phyloP scores from a whole-genome alignment of 2,888 invertebrate genomes.

The Pycnomerus fuliginosus region DNA sequence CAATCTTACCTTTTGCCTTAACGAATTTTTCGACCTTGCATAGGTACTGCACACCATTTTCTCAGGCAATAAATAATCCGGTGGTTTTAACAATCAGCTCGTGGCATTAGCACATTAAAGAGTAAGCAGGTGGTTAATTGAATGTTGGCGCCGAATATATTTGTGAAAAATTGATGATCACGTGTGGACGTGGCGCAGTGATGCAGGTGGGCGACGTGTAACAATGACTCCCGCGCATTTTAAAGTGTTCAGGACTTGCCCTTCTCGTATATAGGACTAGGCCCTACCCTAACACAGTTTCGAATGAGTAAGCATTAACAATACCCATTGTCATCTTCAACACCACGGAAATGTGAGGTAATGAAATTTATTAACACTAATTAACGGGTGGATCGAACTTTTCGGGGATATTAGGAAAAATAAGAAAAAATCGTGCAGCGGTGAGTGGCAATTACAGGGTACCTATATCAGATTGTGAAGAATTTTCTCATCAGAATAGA shows the following conservation, averaged over 20 bases:
- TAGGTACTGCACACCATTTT: too few species aligned
- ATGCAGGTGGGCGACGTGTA: conserved; percentile 19
- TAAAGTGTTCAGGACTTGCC: conserved; percentile 1
- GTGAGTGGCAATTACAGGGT: too few species aligned
- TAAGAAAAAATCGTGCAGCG: too few species aligned
- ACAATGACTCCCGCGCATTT: conserved; percentile 23
- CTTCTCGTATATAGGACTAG: too few species aligned
- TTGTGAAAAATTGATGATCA: conserved; percentile 22
- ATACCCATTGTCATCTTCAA: conserved; percentile 28
- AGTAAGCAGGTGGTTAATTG: conserved; percentile 36
- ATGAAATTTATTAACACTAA: too few species aligned
- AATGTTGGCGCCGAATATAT: conserved; percentile 33
- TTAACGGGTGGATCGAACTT: too few species aligned
- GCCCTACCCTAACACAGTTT: conserved; percentile 15
- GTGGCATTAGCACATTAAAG: conserved; percentile 20
- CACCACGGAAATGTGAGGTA: too few species aligned
- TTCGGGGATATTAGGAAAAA: too few species aligned
- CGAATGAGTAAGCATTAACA: conserved; percentile 29
- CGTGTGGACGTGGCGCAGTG: conserved; percentile 13
- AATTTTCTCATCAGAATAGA: neutral
- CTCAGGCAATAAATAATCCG: too few species aligned
- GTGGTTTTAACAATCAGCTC: too few species aligned
- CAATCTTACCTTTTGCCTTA: too few species aligned
- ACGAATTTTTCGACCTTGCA: too few species aligned
- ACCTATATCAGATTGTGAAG: neutral